Base-by-base conservation (phyloP, 2,888 invertebrate genomes). In the Dynastes hyllus region DNA sequence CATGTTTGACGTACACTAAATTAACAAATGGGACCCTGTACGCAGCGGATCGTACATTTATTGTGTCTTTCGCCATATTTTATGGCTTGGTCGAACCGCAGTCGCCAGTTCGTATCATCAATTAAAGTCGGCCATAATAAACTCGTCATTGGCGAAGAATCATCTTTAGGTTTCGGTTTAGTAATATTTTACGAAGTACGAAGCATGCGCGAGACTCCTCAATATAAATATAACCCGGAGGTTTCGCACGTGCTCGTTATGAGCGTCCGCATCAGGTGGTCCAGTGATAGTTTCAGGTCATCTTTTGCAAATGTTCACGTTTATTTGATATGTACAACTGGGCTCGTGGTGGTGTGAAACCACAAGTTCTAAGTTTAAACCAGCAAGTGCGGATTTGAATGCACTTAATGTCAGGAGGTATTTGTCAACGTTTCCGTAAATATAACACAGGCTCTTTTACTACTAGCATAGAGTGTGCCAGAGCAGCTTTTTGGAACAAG, bases 201-300 rank as follows among this genome's bases (percentile, higher is more conserved):
- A 13, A 16, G 16, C 11, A 22, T 55, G 22, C 8, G 55, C 22
- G 6, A 22, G 6, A 16, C 6, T 27, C 6, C 27, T 61, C 1
- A 9, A 27, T 76, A 37, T 65, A 76, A 76, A 76, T 75, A 75
- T 63, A 75, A 75, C 45, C 11, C 13, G 50, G 45, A 61, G 75
- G 63, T 75, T 75, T 71, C 61, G 75, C 75, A 75, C 75, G 75
- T 75, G 75, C 63, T 61, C 40, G 61, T 27, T 71, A 11, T 45
- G 45, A 45, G 45, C 13, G 53, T n/a, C n/a, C 40, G 11, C n/a
- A 45, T 45, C 9, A 27, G 22, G 32, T 63, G 32, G 63, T 16
- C 51, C 51, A 32, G n/a, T 0, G 16, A 29, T 63, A 37, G n/a
- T 50, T 76, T 76, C 65, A 66, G 51, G 63, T 76, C 40, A 22